Conservation (phyloP, 2,113 vertebrate genomes). For the Fregata magnificens region DNA sequence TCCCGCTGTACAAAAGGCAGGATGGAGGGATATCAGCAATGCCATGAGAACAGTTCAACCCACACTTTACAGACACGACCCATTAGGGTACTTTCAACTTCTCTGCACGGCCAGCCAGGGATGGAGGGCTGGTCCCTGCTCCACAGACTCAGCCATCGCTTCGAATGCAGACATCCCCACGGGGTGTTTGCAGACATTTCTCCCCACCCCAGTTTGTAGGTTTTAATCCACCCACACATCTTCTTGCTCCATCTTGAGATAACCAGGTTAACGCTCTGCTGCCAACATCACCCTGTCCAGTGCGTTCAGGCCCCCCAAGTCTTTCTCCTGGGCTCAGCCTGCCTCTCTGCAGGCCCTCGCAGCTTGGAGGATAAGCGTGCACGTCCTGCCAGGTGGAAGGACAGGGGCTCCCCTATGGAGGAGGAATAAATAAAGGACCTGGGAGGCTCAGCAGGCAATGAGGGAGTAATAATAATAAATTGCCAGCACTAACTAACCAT, state of each 20-base stretch:
- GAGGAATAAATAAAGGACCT: not conserved
- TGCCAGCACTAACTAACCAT: not conserved
- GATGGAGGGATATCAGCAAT: not conserved
- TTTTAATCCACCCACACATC: not conserved
- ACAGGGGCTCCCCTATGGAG: no score
- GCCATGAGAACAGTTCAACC: not conserved
- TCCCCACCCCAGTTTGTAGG: not conserved
- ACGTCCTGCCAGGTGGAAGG: not conserved
- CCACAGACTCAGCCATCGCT: no score
- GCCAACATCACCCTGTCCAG: not conserved
- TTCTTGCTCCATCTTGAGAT: not conserved
- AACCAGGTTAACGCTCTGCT: not conserved
- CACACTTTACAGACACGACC: not conserved
- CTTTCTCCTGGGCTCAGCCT: not conserved
- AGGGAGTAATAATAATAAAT: not conserved
- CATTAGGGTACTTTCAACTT: no score
- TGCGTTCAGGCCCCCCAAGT: rapidly evolving
- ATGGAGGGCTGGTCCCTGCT: not conserved
- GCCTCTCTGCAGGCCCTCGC: not conserved
- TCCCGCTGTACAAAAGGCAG: not conserved
- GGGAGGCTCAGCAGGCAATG: not conserved
- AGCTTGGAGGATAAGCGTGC: not conserved
- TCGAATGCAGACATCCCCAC: not conserved
- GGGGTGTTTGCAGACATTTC: no score
- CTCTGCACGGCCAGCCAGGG: no score